phyloP scores from a whole-genome alignment of 2,888 invertebrate genomes.

The Amphimallon solstitiale region DNA sequence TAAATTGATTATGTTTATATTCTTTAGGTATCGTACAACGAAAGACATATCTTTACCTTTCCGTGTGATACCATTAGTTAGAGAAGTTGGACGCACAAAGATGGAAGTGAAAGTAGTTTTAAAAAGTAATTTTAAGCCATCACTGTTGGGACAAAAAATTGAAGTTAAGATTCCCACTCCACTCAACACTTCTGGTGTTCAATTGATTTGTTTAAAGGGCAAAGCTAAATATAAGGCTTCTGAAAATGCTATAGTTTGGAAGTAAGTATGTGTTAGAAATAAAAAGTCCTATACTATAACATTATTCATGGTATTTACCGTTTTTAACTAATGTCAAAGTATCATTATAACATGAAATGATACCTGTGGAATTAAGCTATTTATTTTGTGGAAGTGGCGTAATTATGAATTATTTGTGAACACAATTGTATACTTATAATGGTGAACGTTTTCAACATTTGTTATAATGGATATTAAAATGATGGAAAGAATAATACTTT shows the following conservation, averaged over 20 bases:
- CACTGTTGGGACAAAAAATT: conserved; percentile 97
- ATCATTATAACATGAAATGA: too few species aligned
- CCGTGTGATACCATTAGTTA: conserved; percentile 97
- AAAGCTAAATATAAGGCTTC: conserved; percentile 99
- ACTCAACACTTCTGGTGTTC: conserved; percentile 97
- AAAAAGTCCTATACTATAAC: too few species aligned
- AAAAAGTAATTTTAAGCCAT: conserved; percentile 99
- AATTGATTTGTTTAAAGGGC: conserved; percentile 98
- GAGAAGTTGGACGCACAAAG: conserved; percentile 98
- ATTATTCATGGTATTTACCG: too few species aligned
- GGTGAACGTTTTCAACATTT: too few species aligned
- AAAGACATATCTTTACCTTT: conserved; percentile 99
- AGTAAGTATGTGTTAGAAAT: conserved; percentile 47
- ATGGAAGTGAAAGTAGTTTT: conserved; percentile 99
- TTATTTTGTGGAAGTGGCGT: too few species aligned
- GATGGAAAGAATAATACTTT: too few species aligned
- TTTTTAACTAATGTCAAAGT: too few species aligned
- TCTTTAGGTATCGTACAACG: conserved; percentile 91
- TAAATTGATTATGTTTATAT: conserved; percentile 15
- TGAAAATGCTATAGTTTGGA: conserved; percentile 97
- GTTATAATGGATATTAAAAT: too few species aligned
- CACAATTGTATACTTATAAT: too few species aligned
- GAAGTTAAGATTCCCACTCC: conserved; percentile 99
- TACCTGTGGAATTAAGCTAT: too few species aligned
- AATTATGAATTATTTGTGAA: too few species aligned